Evolutionary conservation across 2,113 vertebrate genomes (phyloP), one percentile per base, ranked within the genome.

Genomic region (Pterocles burchelli): DNA sequence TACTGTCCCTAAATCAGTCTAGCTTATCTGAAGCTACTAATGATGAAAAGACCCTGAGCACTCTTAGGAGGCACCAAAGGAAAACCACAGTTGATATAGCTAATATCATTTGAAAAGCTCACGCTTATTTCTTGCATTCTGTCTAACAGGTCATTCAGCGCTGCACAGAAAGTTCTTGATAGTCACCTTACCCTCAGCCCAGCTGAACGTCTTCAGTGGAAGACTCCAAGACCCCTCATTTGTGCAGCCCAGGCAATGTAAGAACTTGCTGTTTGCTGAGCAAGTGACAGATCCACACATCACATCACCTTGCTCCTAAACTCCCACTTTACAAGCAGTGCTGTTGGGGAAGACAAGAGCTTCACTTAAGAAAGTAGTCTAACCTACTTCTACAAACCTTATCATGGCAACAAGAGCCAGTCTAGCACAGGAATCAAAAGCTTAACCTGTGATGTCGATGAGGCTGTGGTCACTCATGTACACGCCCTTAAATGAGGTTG

Each of bases 91-190:
- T 11, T 22, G 17, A 19, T 2, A 34, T 2, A 34, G 25, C 10
- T 52, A 41, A 48, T 24, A 48, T 3, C 5, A 58, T 8, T 41
- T 13, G 29, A 22, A 59, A 43, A 45, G 36, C 48, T 54, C 58
- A 2, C 33, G 1, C 4, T 13, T 24, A 3, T 1, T 20, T n/a
- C 43, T 11, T 8, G 1, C 2, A 17, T 4, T n/a, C 58, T 36
- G 12, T 6, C 26, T 31, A 18, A 21, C 16, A 12, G 4, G 0
- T 13, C 51, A 5, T 16, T 48, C 46, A 43, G 26, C 33, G 6
- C 21, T 9, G 6, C 58, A 7, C 55, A 67, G 65, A 38, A 28
- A 13, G 18, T 22, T 52, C 36, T 29, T 11, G 7, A 25, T 1
- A 62, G 33, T 13, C 9, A 41, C 41, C 41, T 5, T 29, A 45